These are phyloP conservation scores for Agrenia bidenticulata DNA, from an alignment of 2,888 invertebrate species.

Conservation along the genomic window DNA sequence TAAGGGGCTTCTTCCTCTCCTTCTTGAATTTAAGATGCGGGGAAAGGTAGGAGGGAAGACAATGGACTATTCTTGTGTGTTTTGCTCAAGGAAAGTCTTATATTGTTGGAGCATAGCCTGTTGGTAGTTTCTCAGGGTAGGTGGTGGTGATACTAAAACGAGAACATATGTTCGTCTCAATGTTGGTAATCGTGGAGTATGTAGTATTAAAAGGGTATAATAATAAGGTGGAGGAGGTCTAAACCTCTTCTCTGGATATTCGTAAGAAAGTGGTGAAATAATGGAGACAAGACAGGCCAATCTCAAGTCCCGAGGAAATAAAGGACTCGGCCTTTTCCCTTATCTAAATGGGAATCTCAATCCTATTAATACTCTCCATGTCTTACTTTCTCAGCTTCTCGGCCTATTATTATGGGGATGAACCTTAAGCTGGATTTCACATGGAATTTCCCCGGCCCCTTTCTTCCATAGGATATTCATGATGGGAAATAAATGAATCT, in stretches of 20 bases:
- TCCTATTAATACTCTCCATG: slow-evolving; percentile 32
- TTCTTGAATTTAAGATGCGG: no score
- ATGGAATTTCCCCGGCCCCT: not conserved
- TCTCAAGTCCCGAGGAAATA: slow-evolving; percentile 6
- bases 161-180: not conserved
- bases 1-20: no score
- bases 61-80: no score
- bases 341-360: slow-evolving; percentile 47
- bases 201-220: no score
- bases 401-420: not conserved
- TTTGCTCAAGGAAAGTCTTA: no score
- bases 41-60: no score
- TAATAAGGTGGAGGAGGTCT: not conserved
- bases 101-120: no score
- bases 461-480: not conserved
- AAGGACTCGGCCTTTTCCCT: slow-evolving; percentile 10
- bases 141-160: not conserved
- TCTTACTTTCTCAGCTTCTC: slow-evolving; percentile 11
- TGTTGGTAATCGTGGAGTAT: no score
- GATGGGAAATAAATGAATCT: no score
- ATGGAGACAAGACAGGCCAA: slow-evolving; percentile 10
- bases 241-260: not conserved
- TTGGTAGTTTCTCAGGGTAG: no score
- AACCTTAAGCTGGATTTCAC: not conserved
- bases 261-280: not conserved